Evolutionary conservation across 2,113 vertebrate genomes (phyloP).

Genomic region (Odontesthes bonariensis): DNA sequence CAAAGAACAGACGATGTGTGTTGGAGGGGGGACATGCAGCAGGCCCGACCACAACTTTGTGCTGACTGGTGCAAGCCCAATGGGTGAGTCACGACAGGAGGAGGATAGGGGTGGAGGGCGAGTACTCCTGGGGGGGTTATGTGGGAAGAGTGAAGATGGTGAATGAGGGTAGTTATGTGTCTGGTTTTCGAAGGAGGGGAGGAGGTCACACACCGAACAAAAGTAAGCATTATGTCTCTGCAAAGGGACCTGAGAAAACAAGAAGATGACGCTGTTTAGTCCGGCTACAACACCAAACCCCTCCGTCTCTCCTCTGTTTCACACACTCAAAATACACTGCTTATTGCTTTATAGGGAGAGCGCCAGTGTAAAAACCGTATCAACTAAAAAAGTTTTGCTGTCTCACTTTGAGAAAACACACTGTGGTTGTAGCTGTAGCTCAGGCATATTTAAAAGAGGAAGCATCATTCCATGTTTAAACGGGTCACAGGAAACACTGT

Average conservation of each 20-base stretch:
- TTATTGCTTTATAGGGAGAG: too few species aligned
- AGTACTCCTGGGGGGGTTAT: constrained; percentile 40
- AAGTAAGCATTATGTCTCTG: constrained; percentile 36
- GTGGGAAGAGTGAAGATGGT: constrained; percentile 42
- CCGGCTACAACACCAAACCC: neutral
- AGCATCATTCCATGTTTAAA: too few species aligned
- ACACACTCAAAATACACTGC: too few species aligned
- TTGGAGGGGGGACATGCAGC: constrained; percentile 46
- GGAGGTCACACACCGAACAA: too few species aligned
- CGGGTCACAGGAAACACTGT: too few species aligned
- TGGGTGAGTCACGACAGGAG: constrained; percentile 75
- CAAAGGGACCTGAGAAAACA: constrained; percentile 23
- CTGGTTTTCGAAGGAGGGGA: constrained; percentile 10
- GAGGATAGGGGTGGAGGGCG: constrained; percentile 1
- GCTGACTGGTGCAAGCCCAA: constrained; percentile 78
- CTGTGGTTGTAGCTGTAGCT: too few species aligned
- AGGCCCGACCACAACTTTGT: constrained; percentile 75
- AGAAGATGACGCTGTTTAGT: neutral
- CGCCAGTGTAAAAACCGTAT: too few species aligned
- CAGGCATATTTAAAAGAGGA: too few species aligned
- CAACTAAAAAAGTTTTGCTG: too few species aligned
- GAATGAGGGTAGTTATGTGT: constrained; percentile 41
- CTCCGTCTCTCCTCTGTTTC: too few species aligned
- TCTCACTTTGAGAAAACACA: too few species aligned
- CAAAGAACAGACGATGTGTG: constrained; percentile 74